A percentile compares a stretch with the other conserved stretches of the same genome.
These are phyloP conservation scores for Aporrectodea caliginosa DNA, from an alignment of 1,140 invertebrate genomes.

Conservation along the genomic window DNA sequence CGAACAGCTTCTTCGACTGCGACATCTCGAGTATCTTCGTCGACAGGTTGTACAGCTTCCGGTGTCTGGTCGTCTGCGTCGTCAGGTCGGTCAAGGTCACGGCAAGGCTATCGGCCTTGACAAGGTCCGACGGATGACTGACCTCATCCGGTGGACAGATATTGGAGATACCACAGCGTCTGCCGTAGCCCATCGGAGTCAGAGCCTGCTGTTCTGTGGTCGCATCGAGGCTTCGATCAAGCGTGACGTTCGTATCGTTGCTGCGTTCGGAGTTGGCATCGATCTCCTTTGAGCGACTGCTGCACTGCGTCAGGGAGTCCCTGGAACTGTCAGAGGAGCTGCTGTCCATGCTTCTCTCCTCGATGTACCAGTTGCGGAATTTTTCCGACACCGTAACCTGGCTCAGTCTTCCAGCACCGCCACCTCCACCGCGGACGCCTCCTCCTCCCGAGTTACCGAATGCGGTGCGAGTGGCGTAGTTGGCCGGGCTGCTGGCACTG, in stretches of 20 bases:
- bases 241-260: no score
- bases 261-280: no score
- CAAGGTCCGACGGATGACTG: no score
- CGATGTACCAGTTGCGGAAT: background rate
- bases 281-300: background rate
- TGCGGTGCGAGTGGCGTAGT: no score
- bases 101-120: no score
- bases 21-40: conserved; percentile 17
- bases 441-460: no score
- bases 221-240: no score
- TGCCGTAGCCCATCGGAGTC: no score
- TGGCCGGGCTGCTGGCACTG: background rate
- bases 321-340: background rate
- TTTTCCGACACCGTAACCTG: background rate
- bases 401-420: background rate
- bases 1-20: conserved; percentile 17
- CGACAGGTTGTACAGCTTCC: conserved; percentile 20
- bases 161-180: no score
- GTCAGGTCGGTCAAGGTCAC: no score
- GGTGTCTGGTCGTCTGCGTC: background rate
- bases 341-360: background rate
- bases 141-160: no score
- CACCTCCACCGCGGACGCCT: no score
- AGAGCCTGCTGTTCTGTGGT: background rate
- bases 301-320: background rate